Evolutionary conservation across 2,888 invertebrate genomes (phyloP).

Genomic region (Oligia latruncula): DNA sequence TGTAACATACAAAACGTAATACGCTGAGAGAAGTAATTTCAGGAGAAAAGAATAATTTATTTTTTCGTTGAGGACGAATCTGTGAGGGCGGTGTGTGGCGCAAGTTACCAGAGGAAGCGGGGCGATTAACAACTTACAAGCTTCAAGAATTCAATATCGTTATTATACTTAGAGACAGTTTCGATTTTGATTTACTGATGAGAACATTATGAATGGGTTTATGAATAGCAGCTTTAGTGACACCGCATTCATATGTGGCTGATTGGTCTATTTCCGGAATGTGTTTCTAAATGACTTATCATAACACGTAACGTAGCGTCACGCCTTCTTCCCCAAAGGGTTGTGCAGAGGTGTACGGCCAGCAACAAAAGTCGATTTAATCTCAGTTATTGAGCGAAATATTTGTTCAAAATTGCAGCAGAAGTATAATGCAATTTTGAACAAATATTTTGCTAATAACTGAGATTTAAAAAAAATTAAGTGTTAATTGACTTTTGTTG

Average conservation of each 20-base stretch:
- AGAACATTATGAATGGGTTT: background rate
- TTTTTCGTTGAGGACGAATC: slow-evolving; percentile 61
- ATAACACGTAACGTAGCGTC: background rate
- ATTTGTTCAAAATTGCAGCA: too few species aligned
- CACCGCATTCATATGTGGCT: background rate
- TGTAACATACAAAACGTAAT: slow-evolving; percentile 51
- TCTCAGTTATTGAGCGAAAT: too few species aligned
- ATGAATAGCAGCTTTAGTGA: background rate
- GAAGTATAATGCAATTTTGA: too few species aligned
- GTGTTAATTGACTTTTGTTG: too few species aligned
- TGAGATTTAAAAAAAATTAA: too few species aligned
- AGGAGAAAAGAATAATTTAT: slow-evolving; percentile 64
- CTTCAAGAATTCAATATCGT: background rate
- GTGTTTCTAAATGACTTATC: background rate
- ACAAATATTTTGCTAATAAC: too few species aligned
- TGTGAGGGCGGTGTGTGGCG: slow-evolving; percentile 32
- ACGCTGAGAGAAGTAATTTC: slow-evolving; percentile 62
- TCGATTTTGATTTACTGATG: background rate
- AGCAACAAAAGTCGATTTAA: too few species aligned
- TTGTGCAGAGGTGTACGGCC: too few species aligned
- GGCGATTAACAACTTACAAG: background rate
- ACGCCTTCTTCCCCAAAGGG: background rate
- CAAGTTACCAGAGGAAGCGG: background rate
- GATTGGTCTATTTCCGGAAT: background rate
- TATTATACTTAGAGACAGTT: too few species aligned